phyloP scores from a whole-genome alignment of 1,140 invertebrate genomes.

The Drosophila ohnishii region DNA sequence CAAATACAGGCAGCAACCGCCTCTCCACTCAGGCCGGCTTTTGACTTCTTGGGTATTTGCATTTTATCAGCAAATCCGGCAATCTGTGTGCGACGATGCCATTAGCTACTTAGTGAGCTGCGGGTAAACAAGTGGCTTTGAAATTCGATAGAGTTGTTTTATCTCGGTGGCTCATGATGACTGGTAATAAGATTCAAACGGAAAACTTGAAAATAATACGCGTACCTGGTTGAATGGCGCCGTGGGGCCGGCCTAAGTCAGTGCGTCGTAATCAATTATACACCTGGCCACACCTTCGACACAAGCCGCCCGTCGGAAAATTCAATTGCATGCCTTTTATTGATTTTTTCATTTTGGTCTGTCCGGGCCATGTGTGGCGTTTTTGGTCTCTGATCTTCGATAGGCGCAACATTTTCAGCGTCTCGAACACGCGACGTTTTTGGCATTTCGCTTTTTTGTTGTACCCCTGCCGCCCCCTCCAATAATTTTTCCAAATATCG shows the following conservation, averaged over 20 bases:
- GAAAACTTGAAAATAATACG: conserved; percentile 22
- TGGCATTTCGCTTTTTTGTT: conserved; percentile 57
- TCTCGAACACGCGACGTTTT: conserved; percentile 71
- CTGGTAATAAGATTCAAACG: conserved; percentile 4
- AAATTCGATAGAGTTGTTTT: conserved; percentile 77
- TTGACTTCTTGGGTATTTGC: conserved; percentile 37
- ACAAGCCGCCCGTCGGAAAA: conserved; percentile 49
- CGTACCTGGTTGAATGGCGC: conserved; percentile 61
- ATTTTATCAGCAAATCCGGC: conserved; percentile 63
- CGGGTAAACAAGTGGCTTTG: conserved; percentile 64
- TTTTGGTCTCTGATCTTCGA: conserved; percentile 52
- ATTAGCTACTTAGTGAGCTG: conserved; percentile 61
- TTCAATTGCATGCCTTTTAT: conserved; percentile 66
- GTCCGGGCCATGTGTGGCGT: conserved; percentile 29
- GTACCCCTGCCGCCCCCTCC: background rate
- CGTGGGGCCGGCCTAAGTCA: conserved; percentile 46
- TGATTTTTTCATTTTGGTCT: conserved; percentile 47
- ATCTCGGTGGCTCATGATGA: conserved; percentile 34
- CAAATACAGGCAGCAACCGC: conserved; percentile 54
- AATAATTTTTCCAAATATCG: conserved; percentile 65
- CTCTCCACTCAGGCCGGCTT: conserved; percentile 6
- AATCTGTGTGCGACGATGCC: conserved; percentile 39
- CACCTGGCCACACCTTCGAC: conserved; percentile 67
- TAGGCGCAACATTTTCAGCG: conserved; percentile 62
- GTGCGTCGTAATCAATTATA: conserved; percentile 70